Evolutionary conservation across 2,797 vertebrate species (phyloP), one percentile per base, ranked within the genome.

Genomic region (Neostethus bicornis): DNA sequence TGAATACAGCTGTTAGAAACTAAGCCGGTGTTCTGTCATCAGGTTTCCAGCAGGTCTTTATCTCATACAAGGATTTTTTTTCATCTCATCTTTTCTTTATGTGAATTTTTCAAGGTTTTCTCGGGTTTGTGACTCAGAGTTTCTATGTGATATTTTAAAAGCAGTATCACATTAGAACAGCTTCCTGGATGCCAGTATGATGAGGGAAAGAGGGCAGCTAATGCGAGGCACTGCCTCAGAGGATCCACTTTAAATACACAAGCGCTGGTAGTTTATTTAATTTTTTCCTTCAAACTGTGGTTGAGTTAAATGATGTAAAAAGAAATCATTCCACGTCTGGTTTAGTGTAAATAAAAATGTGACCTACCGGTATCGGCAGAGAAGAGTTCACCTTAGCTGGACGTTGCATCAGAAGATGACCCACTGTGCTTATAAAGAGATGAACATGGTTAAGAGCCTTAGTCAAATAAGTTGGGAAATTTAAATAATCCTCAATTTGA

Each of bases 1-100:
- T 26, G 26, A 26, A 26, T 6, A 26, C 25, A 26, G 25, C 25
- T 8, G 6, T 25, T 6, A n/a, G n/a, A n/a, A n/a, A n/a, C n/a
- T n/a, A n/a, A n/a, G n/a, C n/a, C n/a, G n/a, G n/a, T n/a, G n/a
- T 28, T 26, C 26, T 28, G 9, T 10, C 28, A 7, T 28, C 47
- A 42, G 64, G 67, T 44, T 58, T 56, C 59, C 66, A 64, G 11
- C 46, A 46, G 28, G 34, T 51, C 29, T 51, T 70, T 35, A 35
- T 67, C 52, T 62, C 50, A 43, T 39, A 28, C 44, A 54, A 66
- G 31, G 46, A 47, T 58, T 46, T 21, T 25, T 35, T 51, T 49
- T 25, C 34, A 5, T 1, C n/a, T 37, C 14, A 7, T 37, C n/a
- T 16, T 14, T 37, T 52, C 17, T 41, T 31, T 28, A 21, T 34